These are phyloP conservation scores for Phaonia tiefii DNA, from an alignment of 2,888 invertebrate genomes.

Conservation along the genomic window DNA sequence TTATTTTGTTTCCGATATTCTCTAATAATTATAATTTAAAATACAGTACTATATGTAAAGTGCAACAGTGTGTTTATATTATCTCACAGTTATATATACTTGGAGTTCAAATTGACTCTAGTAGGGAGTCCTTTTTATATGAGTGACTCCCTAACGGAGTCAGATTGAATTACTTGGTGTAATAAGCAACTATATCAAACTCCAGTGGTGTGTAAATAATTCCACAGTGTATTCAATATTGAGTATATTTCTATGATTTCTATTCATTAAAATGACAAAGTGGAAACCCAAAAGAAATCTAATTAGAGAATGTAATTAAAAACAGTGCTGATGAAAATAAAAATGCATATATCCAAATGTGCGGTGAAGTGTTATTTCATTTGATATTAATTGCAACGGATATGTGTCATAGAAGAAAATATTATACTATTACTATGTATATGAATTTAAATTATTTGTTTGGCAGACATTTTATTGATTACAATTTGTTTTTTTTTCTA, in stretches of 20 bases:
- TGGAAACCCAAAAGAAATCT: slow-evolving; percentile 28
- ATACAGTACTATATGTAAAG: too few relatives aligned
- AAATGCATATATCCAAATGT: neutral
- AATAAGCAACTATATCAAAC: slow-evolving; percentile 77
- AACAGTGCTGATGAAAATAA: neutral
- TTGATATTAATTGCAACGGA: neutral
- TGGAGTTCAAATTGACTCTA: slow-evolving; percentile 98
- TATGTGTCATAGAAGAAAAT: too few relatives aligned
- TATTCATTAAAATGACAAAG: slow-evolving; percentile 3
- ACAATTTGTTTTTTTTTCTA: too few relatives aligned
- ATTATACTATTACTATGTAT: too few relatives aligned
- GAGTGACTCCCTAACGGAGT: slow-evolving; percentile 98
- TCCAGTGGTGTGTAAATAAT: neutral
- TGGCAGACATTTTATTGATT: too few relatives aligned
- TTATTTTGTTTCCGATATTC: too few relatives aligned
- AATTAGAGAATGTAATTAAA: slow-evolving; percentile 34
- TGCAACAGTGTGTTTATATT: too few relatives aligned
- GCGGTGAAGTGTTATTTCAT: slow-evolving; percentile 8
- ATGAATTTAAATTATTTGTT: too few relatives aligned
- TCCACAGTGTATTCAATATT: neutral
- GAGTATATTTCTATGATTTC: neutral
- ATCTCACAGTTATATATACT: too few relatives aligned
- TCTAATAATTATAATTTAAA: too few relatives aligned
- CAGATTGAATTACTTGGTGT: slow-evolving; percentile 96
- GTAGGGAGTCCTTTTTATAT: slow-evolving; percentile 95